phyloP scores from a whole-genome alignment of 2,797 vertebrate species.

The Coccyzus lansbergi region DNA sequence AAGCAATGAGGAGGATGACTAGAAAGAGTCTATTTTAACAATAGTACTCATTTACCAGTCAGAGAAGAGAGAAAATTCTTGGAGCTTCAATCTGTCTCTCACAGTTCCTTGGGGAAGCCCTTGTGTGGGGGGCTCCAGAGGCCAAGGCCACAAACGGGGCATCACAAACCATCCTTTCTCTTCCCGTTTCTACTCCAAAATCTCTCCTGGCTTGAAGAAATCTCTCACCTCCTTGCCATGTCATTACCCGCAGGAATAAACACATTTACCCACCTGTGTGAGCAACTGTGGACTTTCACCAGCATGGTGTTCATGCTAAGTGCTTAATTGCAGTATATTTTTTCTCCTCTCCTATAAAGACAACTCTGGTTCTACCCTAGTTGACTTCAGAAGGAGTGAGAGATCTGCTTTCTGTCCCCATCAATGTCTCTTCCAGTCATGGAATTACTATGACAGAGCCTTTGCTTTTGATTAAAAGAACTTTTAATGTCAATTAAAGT shows the following conservation, averaged over 20 bases:
- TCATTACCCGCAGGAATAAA: neutral
- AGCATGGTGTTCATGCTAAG: fast-evolving
- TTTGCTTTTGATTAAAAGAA: constrained; percentile 15
- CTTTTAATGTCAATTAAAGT: neutral
- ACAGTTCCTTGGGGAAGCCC: neutral
- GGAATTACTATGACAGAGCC: neutral
- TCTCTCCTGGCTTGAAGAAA: neutral
- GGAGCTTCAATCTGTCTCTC: neutral
- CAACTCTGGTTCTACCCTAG: neutral
- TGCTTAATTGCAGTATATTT: neutral
- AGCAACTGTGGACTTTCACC: neutral
- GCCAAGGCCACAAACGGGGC: fast-evolving
- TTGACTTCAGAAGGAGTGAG: neutral
- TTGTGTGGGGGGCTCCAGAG: fast-evolving
- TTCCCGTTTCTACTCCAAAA: neutral
- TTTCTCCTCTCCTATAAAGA: neutral
- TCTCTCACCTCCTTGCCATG: fast-evolving
- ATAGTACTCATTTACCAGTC: neutral
- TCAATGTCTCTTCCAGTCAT: neutral
- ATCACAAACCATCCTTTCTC: neutral
- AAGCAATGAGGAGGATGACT: neutral
- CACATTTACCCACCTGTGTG: neutral
- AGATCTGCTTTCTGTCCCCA: neutral
- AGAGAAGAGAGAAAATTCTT: neutral
- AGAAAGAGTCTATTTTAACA: neutral